Evolutionary conservation across 2,113 vertebrate species (phyloP), one percentile per base, ranked within the genome.

Genomic region (Bubo scandiacus): DNA sequence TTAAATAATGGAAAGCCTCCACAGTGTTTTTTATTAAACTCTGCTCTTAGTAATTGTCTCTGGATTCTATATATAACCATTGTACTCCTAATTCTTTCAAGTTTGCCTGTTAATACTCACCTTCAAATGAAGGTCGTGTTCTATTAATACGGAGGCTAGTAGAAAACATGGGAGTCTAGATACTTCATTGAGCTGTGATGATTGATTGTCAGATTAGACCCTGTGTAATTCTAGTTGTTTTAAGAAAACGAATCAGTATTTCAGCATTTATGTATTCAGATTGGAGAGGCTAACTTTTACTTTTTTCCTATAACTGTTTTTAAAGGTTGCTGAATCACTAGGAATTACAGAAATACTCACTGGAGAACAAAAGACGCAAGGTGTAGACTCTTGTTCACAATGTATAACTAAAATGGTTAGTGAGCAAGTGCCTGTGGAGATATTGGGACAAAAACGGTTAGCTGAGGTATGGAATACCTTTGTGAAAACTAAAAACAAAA

Each of bases 321-420:
- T 74, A 79, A 84, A 98, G 98, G 98, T 98, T 74, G 98, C 98
- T 9, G 96, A 98, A 95, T 98, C 98, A 5, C 51, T 98, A 51
- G 98, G 98, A 88, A 97, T 98, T 96, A 86, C 96, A 59, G 96
- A 96, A 83, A 91, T 96, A 27, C 72, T 97, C 81, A 79, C 90
- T 88, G 77, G 82, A 94, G 71, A 96, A n/a, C 65, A 29, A 42
- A 97, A 75, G 47, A 26, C 36, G 9, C 65, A 29, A 52, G 10
- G 34, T 32, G 66, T 58, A 45, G 18, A 71, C 25, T 57, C n/a
- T 42, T 88, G 67, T 26, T 58, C 73, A 27, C 20, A 40, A 11
- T 8, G 18, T 86, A 3, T 80, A 71, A 77, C 59, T 57, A 32
- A 95, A 80, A 61, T 4, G 15, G 67, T 67, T 68, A 45, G 6